A percentile compares a stretch with the other conserved stretches of the same genome.
Conservation (phyloP, 2,797 vertebrate species). For the Melanotaenia nigrans region DNA sequence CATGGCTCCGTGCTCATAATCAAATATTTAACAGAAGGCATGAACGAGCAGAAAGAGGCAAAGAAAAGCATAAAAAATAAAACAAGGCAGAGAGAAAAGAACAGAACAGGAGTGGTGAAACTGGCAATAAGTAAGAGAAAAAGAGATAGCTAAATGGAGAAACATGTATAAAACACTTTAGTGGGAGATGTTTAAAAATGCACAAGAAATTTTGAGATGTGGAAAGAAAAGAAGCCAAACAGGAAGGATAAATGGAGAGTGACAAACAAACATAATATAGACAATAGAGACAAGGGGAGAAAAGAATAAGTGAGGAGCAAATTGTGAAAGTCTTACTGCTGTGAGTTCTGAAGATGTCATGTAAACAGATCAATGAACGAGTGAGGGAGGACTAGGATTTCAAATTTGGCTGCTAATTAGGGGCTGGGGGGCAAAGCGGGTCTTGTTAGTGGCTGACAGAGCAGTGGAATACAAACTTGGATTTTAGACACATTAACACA, state of each 20-base stretch:
- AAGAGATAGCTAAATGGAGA: constrained; percentile 19
- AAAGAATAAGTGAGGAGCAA: constrained; percentile 1
- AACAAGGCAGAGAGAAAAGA: constrained; percentile 22
- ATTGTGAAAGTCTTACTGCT: constrained; percentile 37
- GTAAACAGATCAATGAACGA: constrained; percentile 28
- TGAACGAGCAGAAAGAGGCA: constrained; percentile 24
- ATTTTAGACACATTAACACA: constrained; percentile 8
- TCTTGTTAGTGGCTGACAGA: constrained; percentile 10
- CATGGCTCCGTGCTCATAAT: constrained; percentile 51
- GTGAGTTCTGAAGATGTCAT: constrained; percentile 34
- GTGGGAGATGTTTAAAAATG: constrained; percentile 9
- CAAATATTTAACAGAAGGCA: constrained; percentile 64
- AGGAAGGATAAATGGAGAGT: constrained; percentile 18
- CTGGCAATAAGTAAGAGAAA: background rate
- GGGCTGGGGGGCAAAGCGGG: constrained; percentile 10
- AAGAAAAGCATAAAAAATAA: constrained; percentile 25
- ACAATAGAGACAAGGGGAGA: constrained; percentile 1
- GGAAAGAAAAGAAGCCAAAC: constrained; percentile 15
- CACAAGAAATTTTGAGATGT: background rate
- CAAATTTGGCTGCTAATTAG: constrained; percentile 25
- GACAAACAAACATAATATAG: constrained; percentile 22
- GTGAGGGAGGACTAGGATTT: background rate
- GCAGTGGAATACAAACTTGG: constrained; percentile 2
- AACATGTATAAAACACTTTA: constrained; percentile 11
- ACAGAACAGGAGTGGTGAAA: background rate